Base-by-base conservation (phyloP, 2,113 vertebrate species). In the Eclectus roratus region DNA sequence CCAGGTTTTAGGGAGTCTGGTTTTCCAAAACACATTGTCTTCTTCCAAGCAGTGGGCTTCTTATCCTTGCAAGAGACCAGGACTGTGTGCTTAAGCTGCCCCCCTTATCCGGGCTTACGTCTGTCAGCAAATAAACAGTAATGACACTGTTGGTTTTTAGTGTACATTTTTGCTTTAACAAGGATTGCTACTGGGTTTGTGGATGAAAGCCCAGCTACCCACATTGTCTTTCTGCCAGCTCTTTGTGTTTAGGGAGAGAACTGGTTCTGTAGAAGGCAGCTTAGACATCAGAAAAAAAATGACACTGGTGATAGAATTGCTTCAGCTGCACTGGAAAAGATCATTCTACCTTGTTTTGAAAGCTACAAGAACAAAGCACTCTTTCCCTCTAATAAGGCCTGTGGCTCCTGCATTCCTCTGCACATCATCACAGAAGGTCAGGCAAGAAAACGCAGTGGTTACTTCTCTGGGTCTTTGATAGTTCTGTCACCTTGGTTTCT, bases 361-460 rank as follows among this genome's bases (percentile, higher is more conserved):
- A 94, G 84, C 70, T 89, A 56, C 41, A 71, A 72, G 96, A 94
- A 94, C 73, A 97, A 95, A 94, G 93, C 9, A 1, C 4, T 28
- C 52, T 81, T 69, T 95, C 84, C 58, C 91, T 96, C 29, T 92
- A 92, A 96, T 89, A 95, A 93, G 95, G 73, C 84, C 70, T 69
- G 72, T 89, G 91, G 52, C n/a, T 94, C 44, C 66, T 89, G 77
- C 70, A 39, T 94, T 93, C 89, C 70, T 87, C 70, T 78, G 79
- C 80, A 50, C 87, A 69, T 95, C 89, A 92, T 93, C 87, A 76
- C 65, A 91, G 93, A 96, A 94, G 93, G 91, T 95, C 95, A 95
- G 94, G 78, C 70, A 95, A 92, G 91, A 80, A 74, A 96, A 83
- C 3, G 0, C 82, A 74, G 79, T 94, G 85, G 95, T 95, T 95